Conservation (phyloP, 2,113 vertebrate genomes). For the Lepidothrix coronata region DNA sequence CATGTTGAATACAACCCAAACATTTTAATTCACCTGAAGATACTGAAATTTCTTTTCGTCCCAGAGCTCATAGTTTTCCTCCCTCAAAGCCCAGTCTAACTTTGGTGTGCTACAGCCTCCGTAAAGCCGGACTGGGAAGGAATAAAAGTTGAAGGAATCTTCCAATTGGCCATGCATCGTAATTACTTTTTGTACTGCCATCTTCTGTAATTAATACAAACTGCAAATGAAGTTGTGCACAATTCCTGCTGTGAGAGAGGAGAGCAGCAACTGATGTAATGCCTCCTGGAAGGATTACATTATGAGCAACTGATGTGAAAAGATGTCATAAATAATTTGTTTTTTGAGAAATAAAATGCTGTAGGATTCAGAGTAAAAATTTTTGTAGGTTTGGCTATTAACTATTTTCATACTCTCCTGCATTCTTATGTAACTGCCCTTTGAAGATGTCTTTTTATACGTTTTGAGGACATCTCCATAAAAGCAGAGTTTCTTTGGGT, state of each 20-base stretch:
- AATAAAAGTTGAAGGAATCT: not conserved
- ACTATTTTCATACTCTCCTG: not conserved
- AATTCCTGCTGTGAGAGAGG: not conserved
- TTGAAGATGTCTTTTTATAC: not conserved
- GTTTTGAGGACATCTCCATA: not conserved
- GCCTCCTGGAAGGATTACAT: not conserved
- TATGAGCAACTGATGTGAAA: conserved; percentile 12
- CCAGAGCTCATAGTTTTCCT: not conserved
- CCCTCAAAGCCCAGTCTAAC: not conserved
- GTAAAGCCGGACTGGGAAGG: not conserved
- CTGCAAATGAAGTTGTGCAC: not conserved
- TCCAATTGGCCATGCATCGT: not conserved
- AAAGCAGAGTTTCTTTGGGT: not conserved
- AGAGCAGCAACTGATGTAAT: not conserved
- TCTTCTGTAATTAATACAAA: conserved; percentile 60
- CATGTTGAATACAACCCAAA: not conserved
- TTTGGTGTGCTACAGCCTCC: not conserved
- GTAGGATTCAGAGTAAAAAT: not conserved
- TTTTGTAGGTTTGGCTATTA: not conserved
- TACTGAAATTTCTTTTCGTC: not conserved
- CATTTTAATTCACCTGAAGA: not conserved
- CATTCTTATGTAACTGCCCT: not conserved
- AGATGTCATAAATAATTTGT: not conserved
- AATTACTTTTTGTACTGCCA: conserved; percentile 59
- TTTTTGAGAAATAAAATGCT: conserved; percentile 8